These are phyloP conservation scores for Drosophila anomalipes DNA, from an alignment of 2,888 invertebrate genomes.

Conservation along the genomic window DNA sequence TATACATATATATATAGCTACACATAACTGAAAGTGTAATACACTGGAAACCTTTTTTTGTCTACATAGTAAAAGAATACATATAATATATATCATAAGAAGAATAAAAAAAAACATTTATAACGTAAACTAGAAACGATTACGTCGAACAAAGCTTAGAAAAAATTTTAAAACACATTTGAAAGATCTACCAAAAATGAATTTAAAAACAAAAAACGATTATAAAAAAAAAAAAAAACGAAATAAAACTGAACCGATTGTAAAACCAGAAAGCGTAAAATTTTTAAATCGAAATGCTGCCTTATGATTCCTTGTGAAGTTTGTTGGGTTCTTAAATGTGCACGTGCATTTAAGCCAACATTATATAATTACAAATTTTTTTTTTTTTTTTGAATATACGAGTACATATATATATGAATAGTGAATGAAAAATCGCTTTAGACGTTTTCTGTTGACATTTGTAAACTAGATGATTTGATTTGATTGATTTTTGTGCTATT, in stretches of 20 bases:
- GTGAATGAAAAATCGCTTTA: conserved; percentile 57
- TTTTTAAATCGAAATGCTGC: conserved; percentile 74
- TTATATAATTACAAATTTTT: conserved; percentile 37
- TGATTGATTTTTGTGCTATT: conserved; percentile 50
- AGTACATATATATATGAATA: conserved; percentile 21
- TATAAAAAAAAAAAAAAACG: conserved; percentile 9
- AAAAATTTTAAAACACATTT: conserved; percentile 66
- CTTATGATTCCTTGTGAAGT: conserved; percentile 84
- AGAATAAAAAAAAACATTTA: conserved; percentile 33
- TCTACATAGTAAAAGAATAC: conserved; percentile 57
- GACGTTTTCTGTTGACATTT: conserved; percentile 48
- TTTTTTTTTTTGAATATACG: conserved; percentile 36
- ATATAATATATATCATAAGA: conserved; percentile 48
- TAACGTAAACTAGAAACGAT: conserved; percentile 50
- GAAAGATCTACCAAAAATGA: conserved; percentile 51
- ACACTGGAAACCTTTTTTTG: conserved; percentile 60
- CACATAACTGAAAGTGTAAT: conserved; percentile 42
- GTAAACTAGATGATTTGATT: conserved; percentile 39
- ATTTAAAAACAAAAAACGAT: conserved; percentile 18
- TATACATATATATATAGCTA: conserved; percentile 20
- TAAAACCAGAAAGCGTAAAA: conserved; percentile 43
- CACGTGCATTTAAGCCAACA: conserved; percentile 65
- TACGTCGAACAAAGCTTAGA: conserved; percentile 51
- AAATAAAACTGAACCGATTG: conserved; percentile 22
- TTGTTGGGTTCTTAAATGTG: conserved; percentile 61